Base-by-base conservation (phyloP, 2,797 vertebrate species). In the Paedocypris micromegethes region DNA sequence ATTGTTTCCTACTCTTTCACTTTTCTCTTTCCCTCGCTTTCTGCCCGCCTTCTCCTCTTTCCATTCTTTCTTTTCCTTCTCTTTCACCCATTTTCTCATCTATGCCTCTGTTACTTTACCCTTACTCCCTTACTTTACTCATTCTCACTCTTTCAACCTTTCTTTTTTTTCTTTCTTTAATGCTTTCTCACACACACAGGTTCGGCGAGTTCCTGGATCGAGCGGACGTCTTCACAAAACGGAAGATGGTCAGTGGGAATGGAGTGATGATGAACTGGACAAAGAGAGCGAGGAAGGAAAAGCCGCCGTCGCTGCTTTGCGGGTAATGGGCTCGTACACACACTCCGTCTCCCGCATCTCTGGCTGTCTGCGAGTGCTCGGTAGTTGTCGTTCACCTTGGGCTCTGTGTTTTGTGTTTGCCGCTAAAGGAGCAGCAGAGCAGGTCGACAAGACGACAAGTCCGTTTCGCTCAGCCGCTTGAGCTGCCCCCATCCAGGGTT, bases 211-310 rank as follows among this genome's bases (percentile, higher is more conserved):
- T 40, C 96, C 96, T 0, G 96, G 96, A 4, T 98, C 96, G 78
- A 98, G 96, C 0, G 95, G 96, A 6, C 93, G 95, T 58, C 91
- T 98, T 62, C 94, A 98, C 78, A 98, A 97, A 86, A 98, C 96
- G 0, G 94, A 96, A 82, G 95, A 97, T 2, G 96, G 95, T 0
- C 95, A 89, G 44, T 91, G 90, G 90, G 97, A 98, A 78, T 99
- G 97, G 96, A 98, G 97, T 2, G 97, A 99, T 7, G 96, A 98
- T 1, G 96, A 98, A 71, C 86, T 98, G 78, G 97, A 98, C 42
- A 95, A 96, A 82, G 95, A 98, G 85, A 99, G 96, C 0, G 96
- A 99, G 82, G 97, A 99, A 82, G 97, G 97, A 46, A 97, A 88
- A 88, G 96, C 96, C 42, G 96, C 97, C 0, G 92, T 98, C 69